Percentiles rank a stretch among this genome's conserved stretches.
phyloP scores from a whole-genome alignment of 2,113 vertebrate species.

The Cyprinodon brontotheroides region DNA sequence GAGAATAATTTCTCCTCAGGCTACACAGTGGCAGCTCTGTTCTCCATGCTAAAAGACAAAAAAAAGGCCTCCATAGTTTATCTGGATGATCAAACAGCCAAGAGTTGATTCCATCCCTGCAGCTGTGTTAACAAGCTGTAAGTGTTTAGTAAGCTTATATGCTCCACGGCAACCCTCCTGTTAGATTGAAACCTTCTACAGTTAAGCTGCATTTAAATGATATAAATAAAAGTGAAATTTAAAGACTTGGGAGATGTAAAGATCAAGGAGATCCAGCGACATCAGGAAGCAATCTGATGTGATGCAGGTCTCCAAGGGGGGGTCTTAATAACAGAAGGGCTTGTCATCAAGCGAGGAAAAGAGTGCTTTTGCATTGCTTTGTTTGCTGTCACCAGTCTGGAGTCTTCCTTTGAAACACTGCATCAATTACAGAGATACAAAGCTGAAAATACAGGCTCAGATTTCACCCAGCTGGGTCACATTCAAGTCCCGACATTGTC shows the following conservation, averaged over 20 bases:
- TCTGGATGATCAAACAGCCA: constrained; percentile 15
- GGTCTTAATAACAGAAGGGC: background rate
- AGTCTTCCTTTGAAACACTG: background rate
- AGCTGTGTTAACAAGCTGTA: constrained; percentile 42
- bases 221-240: background rate
- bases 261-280: background rate
- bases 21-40: constrained; percentile 8
- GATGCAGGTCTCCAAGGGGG: background rate
- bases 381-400: background rate
- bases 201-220: background rate
- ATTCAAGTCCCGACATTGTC: constrained; percentile 37
- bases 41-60: background rate
- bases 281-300: background rate
- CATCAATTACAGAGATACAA: constrained; percentile 12
- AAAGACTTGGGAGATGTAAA: background rate
- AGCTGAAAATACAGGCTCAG: constrained; percentile 34
- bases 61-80: constrained; percentile 1
- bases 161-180: background rate
- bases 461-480: constrained; percentile 49
- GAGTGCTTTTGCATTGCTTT: background rate
- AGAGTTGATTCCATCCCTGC: constrained; percentile 16
- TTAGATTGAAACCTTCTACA: constrained; percentile 7
- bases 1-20: background rate
- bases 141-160: constrained; percentile 24
- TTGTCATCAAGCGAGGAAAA: background rate